Evolutionary conservation across 2,888 invertebrate species (phyloP).

Genomic region (Hydropsyche betteni): DNA sequence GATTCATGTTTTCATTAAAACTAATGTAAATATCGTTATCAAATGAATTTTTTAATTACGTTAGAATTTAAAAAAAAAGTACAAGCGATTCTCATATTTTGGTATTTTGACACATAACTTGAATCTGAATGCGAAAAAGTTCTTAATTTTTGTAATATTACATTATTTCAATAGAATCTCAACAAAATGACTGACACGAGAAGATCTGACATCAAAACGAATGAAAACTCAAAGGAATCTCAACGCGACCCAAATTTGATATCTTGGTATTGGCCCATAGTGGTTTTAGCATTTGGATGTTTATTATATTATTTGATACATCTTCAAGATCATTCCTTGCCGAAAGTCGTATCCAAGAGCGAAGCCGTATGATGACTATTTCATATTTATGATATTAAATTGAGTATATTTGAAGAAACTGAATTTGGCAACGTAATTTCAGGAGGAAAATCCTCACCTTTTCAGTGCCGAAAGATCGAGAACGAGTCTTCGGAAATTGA

Average conservation of each 20-base stretch:
- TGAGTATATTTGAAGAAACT: neutral
- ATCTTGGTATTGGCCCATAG: slow-evolving; percentile 34
- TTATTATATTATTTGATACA: slow-evolving; percentile 35
- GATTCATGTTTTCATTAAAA: no score
- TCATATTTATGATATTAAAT: neutral
- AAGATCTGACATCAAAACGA: neutral
- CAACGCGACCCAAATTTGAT: slow-evolving; percentile 54
- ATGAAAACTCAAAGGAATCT: neutral
- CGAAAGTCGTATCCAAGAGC: slow-evolving; percentile 1
- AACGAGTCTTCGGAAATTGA: slow-evolving; percentile 51
- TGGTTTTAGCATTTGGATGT: slow-evolving; percentile 25
- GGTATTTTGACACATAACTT: no score
- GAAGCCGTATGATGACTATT: slow-evolving; percentile 19
- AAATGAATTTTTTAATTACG: no score
- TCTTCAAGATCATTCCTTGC: slow-evolving; percentile 17
- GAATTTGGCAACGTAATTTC: neutral
- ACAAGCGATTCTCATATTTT: no score
- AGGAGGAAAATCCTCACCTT: slow-evolving; percentile 13
- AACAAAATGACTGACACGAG: neutral
- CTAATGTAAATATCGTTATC: no score
- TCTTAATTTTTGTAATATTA: no score
- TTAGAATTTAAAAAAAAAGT: no score
- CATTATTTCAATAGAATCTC: neutral
- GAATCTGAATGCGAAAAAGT: no score
- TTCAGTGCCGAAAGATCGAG: slow-evolving; percentile 54